Percentiles rank a stretch among this genome's conserved stretches.
Evolutionary conservation across 2,888 invertebrate species (phyloP).

Genomic region (Protophormia terraenovae): DNA sequence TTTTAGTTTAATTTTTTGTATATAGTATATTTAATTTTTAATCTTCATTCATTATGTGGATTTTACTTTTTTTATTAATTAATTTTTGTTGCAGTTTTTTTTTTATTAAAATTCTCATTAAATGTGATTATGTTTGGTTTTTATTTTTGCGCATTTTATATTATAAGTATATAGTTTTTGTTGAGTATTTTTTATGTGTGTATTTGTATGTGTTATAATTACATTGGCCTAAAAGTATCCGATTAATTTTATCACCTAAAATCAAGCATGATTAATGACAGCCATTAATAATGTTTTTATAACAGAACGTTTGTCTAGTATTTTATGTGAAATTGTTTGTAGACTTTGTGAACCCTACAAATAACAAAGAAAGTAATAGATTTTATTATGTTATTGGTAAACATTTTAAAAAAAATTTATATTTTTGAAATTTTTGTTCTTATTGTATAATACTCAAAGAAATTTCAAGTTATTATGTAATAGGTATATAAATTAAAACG

Average conservation of each 20-base stretch:
- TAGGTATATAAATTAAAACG: background rate
- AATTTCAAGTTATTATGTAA: too few species aligned
- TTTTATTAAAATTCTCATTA: background rate
- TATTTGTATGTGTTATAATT: slow-evolving; percentile 14
- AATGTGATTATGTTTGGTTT: background rate
- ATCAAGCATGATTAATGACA: slow-evolving; percentile 55
- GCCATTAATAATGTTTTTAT: slow-evolving; percentile 54
- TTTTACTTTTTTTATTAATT: background rate
- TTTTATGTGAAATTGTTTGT: background rate
- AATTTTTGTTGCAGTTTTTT: background rate
- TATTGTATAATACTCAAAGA: too few species aligned
- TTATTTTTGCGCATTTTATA: background rate
- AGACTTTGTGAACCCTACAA: background rate
- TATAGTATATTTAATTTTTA: slow-evolving; percentile 14
- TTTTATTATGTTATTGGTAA: background rate
- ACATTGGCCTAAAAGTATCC: slow-evolving; percentile 51
- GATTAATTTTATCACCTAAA: slow-evolving; percentile 60
- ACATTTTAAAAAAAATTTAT: too few species aligned
- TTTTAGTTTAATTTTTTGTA: background rate
- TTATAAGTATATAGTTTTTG: background rate
- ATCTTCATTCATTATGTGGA: background rate
- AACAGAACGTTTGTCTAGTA: slow-evolving; percentile 24
- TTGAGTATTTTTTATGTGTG: background rate
- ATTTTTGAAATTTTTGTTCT: too few species aligned
- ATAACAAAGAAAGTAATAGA: background rate